Percentiles rank a stretch among this genome's conserved stretches.
These are phyloP conservation scores for Lepilemur ruficaudatus DNA, from an alignment of 2,797 vertebrate species.

Conservation along the genomic window DNA sequence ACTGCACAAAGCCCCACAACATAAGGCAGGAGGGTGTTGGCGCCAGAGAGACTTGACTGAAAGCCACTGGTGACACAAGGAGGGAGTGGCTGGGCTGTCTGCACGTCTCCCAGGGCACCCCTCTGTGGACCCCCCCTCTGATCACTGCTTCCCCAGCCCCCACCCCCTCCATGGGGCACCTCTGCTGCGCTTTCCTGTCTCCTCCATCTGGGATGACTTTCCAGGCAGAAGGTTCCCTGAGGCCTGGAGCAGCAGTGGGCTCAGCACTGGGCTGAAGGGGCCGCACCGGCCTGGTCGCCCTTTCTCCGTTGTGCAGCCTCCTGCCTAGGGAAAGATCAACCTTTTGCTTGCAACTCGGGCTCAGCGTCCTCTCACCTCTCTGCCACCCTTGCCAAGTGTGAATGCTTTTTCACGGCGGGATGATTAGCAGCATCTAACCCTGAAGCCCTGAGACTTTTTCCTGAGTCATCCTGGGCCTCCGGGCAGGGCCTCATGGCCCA, in stretches of 20 bases:
- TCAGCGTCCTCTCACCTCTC: neutral
- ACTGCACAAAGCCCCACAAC: accelerated
- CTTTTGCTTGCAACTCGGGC: neutral
- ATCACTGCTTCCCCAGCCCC: accelerated
- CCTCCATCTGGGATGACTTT: neutral
- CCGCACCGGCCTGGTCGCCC: neutral
- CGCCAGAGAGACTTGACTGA: neutral
- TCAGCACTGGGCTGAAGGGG: neutral
- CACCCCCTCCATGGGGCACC: accelerated
- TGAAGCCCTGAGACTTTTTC: neutral
- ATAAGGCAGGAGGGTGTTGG: accelerated
- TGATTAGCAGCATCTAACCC: neutral
- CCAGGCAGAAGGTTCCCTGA: neutral
- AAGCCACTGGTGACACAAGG: neutral
- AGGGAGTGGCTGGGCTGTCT: no score
- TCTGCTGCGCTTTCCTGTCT: neutral
- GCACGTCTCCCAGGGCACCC: no score
- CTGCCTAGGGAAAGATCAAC: neutral
- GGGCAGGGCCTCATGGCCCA: neutral
- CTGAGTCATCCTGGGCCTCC: neutral
- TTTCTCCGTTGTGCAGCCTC: neutral
- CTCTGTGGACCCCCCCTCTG: no score
- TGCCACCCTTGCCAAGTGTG: neutral
- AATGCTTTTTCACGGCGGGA: neutral
- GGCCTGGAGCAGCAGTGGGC: neutral